A percentile compares a stretch with the other conserved stretches of the same genome.
Conservation (phyloP, 30 jellyfish, hydroid and myxozoan genomes). For the Calvadosia cruxmelitensis region DNA sequence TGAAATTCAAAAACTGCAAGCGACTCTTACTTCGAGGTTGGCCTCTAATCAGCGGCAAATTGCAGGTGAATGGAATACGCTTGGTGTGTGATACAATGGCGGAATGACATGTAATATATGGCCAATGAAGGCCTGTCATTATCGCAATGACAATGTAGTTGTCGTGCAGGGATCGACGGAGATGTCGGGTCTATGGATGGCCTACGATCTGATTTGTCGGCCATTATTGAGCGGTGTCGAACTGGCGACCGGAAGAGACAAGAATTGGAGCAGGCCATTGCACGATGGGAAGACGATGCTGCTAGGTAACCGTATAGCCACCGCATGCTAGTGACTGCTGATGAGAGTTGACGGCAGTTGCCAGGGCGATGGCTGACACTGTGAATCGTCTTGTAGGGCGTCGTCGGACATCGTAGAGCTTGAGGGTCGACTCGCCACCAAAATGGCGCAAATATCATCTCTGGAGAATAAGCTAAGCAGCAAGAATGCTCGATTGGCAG, state of each 20-base stretch:
- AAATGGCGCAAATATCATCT: conserved; percentile 33
- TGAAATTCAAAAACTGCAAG: conserved; percentile 61
- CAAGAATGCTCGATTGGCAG: conserved; percentile 40
- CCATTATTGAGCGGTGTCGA: conserved; percentile 53
- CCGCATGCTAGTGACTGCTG: too few relatives aligned
- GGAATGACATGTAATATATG: too few relatives aligned
- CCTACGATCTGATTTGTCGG: conserved; percentile 69
- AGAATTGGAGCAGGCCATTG: conserved; percentile 59
- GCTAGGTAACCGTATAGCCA: conserved; percentile 44
- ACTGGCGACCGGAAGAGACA: conserved; percentile 48
- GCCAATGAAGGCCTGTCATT: too few relatives aligned
- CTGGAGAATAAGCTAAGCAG: conserved; percentile 56
- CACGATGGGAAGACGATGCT: conserved; percentile 58
- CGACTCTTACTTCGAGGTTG: conserved; percentile 36
- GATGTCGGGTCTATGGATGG: conserved; percentile 20
- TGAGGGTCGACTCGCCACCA: conserved; percentile 64
- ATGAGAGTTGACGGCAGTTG: too few relatives aligned
- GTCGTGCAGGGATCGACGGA: background rate
- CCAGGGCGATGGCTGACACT: background rate
- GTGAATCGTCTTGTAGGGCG: background rate
- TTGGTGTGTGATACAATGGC: too few relatives aligned
- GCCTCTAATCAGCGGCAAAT: conserved; percentile 8
- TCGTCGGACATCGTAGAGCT: conserved; percentile 48
- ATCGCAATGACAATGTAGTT: too few relatives aligned
- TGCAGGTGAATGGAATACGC: conserved; percentile 18